Base-by-base conservation (phyloP, 2,888 invertebrate species). In the Stomorhina lunata region DNA sequence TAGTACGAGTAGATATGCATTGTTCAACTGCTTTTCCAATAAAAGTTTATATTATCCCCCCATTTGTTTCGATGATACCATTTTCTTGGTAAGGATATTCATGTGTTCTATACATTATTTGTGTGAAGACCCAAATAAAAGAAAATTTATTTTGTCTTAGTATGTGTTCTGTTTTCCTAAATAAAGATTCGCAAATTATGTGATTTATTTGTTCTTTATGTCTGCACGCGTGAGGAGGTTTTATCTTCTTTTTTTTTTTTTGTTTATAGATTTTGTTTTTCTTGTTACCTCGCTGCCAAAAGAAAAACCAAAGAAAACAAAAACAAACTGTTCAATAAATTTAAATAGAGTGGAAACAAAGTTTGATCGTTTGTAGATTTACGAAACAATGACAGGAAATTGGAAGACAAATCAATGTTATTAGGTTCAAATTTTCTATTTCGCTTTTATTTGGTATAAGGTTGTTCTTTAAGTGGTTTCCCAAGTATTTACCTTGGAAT, bases 131-230 rank as follows among this genome's bases (percentile, higher is more conserved):
- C 9, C 20, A 37, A 59, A 32, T 6, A 32, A 32, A 10, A 43
- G 15, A 43, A 63, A 43, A 27, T 17, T 63, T 63, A 15, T 43
- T 61, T 61, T 27, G 25, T 61, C 10, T 25, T 27, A 15, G 9
- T 12, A 7, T 37, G n/a, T 17, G n/a, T 20, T 43, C 37, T 9
- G 25, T 66, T 1, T 25, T 63, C 17, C 40, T 32, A 63, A 50
- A 37, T 29, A 73, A 73, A 50, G 37, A 43, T 65, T 65, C 32
- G 12, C 53, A 75, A 43, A 55, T 55, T 55, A 45, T 66, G 55
- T 66, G 65, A 75, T 75, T 75, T 65, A 66, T 75, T 25, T 66
- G 34, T 45, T 65, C 7, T 43, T 65, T 55, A 22, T 66, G 32
- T 55, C 25, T 25, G 5, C 22, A 27, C 53, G 20, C 27, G 15